Conservation (phyloP, 2,888 invertebrate species). For the Microchrysa polita region DNA sequence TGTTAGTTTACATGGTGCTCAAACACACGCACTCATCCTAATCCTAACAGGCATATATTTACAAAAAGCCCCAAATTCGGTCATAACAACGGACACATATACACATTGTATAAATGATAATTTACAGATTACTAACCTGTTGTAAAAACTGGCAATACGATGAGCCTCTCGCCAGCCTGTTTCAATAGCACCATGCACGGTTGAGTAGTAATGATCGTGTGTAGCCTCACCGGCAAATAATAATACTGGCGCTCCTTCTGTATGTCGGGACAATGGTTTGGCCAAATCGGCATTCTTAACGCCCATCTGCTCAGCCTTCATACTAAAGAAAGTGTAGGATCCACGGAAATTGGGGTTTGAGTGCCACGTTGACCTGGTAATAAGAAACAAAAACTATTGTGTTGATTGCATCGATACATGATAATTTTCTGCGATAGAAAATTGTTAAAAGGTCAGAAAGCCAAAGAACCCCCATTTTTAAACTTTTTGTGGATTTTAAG, state of each 20-base stretch:
- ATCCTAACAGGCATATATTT: neutral
- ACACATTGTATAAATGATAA: slow-evolving; percentile 1
- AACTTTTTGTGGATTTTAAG: too few relatives aligned
- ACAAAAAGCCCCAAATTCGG: slow-evolving; percentile 24
- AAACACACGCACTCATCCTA: too few relatives aligned
- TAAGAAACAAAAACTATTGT: neutral
- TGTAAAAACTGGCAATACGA: slow-evolving; percentile 65
- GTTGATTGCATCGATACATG: too few relatives aligned
- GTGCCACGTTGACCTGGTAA: slow-evolving; percentile 72
- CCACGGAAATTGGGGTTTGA: slow-evolving; percentile 71
- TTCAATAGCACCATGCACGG: slow-evolving; percentile 79
- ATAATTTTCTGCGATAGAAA: too few relatives aligned
- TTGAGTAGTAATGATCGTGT: slow-evolving; percentile 71
- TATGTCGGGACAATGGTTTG: slow-evolving; percentile 63
- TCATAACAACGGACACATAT: neutral
- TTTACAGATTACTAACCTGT: slow-evolving; percentile 43
- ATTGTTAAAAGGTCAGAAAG: too few relatives aligned
- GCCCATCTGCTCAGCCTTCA: slow-evolving; percentile 68
- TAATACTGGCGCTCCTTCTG: slow-evolving; percentile 66
- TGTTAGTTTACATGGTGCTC: too few relatives aligned
- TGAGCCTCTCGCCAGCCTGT: slow-evolving; percentile 79
- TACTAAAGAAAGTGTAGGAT: slow-evolving; percentile 72
- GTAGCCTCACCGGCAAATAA: slow-evolving; percentile 78
- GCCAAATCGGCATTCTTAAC: slow-evolving; percentile 68
- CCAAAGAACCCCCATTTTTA: too few relatives aligned